Conservation (phyloP, 2,113 vertebrate genomes). For the Corythornis cristatus region DNA sequence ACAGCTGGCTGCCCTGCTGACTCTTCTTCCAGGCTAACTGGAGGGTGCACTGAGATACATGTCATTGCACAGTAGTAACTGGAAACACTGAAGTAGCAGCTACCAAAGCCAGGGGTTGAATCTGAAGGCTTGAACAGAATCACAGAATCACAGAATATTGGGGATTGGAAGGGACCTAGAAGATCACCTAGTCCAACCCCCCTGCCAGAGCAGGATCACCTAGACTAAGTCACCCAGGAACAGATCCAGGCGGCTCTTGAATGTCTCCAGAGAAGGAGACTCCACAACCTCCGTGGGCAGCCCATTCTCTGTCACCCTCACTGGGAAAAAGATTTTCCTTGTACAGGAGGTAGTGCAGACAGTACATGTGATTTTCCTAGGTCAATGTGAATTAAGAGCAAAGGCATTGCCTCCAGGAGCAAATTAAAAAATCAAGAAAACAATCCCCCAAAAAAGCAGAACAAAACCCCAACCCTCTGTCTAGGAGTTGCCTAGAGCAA, state of each 20-base stretch:
- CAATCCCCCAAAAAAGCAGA: neutral
- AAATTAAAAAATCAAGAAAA: neutral
- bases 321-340: neutral
- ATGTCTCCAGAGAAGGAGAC: no score
- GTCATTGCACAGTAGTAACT: neutral
- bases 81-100: neutral
- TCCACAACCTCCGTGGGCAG: no score
- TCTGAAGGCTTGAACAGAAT: neutral
- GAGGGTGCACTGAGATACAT: neutral
- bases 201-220: no score
- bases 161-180: no score
- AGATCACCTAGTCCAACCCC: no score
- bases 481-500: conserved; percentile 15
- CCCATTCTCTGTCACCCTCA: no score
- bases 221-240: no score
- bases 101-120: neutral
- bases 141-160: no score
- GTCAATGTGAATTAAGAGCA: neutral
- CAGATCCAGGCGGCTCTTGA: no score
- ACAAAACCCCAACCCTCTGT: neutral
- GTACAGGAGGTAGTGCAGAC: neutral
- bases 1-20: neutral
- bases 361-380: neutral
- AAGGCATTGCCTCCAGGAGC: neutral
- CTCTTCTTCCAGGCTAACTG: neutral